Percentiles rank a stretch among this genome's conserved stretches.
Conservation (phyloP, 2,797 vertebrate genomes). For the Helostoma temminkii region DNA sequence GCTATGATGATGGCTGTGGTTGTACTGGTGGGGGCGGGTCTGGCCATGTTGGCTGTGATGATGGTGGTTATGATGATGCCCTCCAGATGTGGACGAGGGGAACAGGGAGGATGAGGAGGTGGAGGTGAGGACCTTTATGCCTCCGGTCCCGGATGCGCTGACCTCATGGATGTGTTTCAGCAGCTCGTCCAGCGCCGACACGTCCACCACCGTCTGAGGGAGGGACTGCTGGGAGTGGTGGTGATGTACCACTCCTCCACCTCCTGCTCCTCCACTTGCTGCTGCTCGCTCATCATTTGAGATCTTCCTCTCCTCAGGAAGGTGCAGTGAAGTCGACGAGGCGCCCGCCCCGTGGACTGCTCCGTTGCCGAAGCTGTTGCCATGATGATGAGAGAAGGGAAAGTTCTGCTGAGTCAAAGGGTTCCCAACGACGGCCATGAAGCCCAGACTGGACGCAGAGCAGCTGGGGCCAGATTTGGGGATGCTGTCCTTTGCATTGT, state of each 20-base stretch:
- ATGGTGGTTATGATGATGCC: constrained; percentile 42
- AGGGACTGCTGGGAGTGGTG: constrained; percentile 78
- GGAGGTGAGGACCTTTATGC: constrained; percentile 77
- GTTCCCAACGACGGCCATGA: constrained; percentile 62
- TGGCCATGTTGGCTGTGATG: constrained; percentile 41
- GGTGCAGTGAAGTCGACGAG: constrained; percentile 61
- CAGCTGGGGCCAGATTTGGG: constrained; percentile 38
- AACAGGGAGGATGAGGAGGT: constrained; percentile 68
- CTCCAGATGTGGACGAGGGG: constrained; percentile 31
- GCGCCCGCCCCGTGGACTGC: constrained; percentile 31
- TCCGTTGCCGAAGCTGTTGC: constrained; percentile 62
- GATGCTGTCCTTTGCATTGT: constrained; percentile 78
- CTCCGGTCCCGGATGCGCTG: constrained; percentile 73
- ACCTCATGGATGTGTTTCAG: constrained; percentile 87
- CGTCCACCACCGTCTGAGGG: constrained; percentile 81
- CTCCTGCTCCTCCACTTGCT: constrained; percentile 12
- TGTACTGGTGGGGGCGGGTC: constrained; percentile 67
- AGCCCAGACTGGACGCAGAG: constrained; percentile 48
- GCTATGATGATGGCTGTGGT: constrained; percentile 59
- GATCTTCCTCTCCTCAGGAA: constrained; percentile 72
- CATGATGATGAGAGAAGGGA: constrained; percentile 67
- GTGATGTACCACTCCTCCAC: constrained; percentile 18
- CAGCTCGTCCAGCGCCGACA: constrained; percentile 88
- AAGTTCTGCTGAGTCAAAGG: constrained; percentile 69
- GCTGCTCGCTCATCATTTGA: constrained; percentile 64